These are phyloP conservation scores for Holotrichia oblita DNA, from an alignment of 1,140 invertebrate genomes.

Conservation along the genomic window DNA sequence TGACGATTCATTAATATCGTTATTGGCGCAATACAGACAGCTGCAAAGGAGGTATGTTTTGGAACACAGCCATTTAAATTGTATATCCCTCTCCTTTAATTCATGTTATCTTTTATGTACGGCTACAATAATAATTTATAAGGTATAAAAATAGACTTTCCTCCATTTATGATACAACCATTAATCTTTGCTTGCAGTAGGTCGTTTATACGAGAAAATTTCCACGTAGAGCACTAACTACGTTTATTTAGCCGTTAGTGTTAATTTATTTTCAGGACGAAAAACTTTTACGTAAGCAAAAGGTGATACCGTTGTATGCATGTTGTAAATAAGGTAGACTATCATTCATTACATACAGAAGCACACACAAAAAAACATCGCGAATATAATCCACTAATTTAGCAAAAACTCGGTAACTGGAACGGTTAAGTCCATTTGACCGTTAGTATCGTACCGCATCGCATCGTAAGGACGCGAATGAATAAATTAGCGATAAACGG, in stretches of 20 bases:
- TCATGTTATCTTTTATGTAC: too few relatives aligned
- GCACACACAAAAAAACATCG: neutral
- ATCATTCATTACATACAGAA: neutral
- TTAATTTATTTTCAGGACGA: neutral
- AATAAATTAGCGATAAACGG: slow-evolving; percentile 16
- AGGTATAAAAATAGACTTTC: too few relatives aligned
- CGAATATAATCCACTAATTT: neutral
- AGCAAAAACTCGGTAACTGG: neutral
- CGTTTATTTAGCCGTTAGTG: neutral
- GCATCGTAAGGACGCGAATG: neutral
- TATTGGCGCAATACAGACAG: too few relatives aligned
- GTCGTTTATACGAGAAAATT: too few relatives aligned
- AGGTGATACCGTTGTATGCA: neutral
- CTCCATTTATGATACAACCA: too few relatives aligned
- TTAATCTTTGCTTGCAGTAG: too few relatives aligned
- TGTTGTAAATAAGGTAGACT: neutral
- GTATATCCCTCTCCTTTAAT: too few relatives aligned
- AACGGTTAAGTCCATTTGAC: slow-evolving; percentile 5
- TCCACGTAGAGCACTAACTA: too few relatives aligned
- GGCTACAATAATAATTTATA: too few relatives aligned
- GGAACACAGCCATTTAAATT: too few relatives aligned
- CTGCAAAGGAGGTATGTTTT: too few relatives aligned
- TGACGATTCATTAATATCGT: too few relatives aligned
- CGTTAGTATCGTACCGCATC: neutral
- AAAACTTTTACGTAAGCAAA: neutral